phyloP scores from a whole-genome alignment of 2,113 vertebrate genomes.

The Hepsetus odoe region DNA sequence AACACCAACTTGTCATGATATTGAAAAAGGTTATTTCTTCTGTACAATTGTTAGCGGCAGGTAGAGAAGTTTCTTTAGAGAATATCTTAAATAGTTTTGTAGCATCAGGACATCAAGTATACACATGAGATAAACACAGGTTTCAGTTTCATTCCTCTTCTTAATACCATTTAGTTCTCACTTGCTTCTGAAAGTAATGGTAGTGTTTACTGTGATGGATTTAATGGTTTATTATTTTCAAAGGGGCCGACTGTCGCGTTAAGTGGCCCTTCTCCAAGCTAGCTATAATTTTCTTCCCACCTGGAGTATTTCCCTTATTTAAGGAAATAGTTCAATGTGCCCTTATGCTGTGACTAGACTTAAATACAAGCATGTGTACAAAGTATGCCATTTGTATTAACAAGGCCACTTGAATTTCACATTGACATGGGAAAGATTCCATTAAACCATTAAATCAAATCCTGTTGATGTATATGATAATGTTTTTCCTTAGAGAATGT shows the following conservation, averaged over 20 bases:
- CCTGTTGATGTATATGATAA: too few relatives aligned
- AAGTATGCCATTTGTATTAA: neutral
- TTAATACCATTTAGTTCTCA: constrained; percentile 18
- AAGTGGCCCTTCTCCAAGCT: constrained; percentile 7
- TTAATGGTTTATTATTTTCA: constrained; percentile 6
- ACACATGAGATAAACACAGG: constrained; percentile 26
- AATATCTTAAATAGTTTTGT: neutral
- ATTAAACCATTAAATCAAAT: too few relatives aligned
- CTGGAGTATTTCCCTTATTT: neutral
- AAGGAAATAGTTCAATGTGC: neutral
- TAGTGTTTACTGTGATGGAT: constrained; percentile 14
- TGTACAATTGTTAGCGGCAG: neutral
- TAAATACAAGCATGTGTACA: neutral
- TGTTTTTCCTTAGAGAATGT: too few relatives aligned
- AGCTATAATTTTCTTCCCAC: constrained; percentile 10
- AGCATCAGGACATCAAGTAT: neutral
- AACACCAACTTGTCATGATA: neutral
- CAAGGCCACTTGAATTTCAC: neutral
- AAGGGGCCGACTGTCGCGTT: neutral
- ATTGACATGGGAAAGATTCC: neutral
- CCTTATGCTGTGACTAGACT: neutral
- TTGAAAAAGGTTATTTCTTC: neutral
- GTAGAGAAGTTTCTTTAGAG: neutral
- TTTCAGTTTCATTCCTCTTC: neutral
- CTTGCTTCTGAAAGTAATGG: neutral